phyloP scores from a whole-genome alignment of 2,888 invertebrate genomes.

The Hirudinaria manillensis region DNA sequence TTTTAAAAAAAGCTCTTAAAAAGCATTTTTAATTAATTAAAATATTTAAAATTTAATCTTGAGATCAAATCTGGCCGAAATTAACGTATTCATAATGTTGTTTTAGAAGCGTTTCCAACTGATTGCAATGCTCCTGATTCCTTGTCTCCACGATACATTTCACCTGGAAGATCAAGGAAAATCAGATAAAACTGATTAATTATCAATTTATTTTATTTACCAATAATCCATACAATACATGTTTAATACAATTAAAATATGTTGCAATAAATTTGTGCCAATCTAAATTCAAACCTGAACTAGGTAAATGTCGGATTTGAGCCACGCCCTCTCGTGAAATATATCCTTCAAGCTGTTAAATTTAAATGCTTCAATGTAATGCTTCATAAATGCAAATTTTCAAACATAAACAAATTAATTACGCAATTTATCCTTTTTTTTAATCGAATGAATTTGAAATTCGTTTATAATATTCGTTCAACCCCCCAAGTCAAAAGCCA shows the following conservation, averaged over 20 bases:
- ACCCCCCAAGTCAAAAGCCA: neutral
- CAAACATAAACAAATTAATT: neutral
- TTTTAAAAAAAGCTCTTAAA: too few species aligned
- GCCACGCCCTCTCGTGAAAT: conserved; percentile 90
- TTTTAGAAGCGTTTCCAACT: conserved; percentile 55
- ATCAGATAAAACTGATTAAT: neutral
- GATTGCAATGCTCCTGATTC: conserved; percentile 69
- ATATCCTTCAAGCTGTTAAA: conserved; percentile 74
- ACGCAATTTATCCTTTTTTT: neutral
- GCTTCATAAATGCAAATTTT: conserved; percentile 24
- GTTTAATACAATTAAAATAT: neutral
- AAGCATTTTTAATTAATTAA: too few species aligned
- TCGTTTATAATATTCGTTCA: neutral
- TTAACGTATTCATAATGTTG: conserved; percentile 44
- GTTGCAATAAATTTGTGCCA: neutral
- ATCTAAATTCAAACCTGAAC: conserved; percentile 45
- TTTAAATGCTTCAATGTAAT: conserved; percentile 22
- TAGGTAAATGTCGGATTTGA: conserved; percentile 76
- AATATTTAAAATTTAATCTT: too few species aligned
- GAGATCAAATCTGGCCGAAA: conserved; percentile 35
- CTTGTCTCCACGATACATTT: conserved; percentile 84
- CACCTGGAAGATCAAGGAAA: conserved; percentile 60
- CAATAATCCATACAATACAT: conserved; percentile 7
- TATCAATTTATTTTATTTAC: neutral
- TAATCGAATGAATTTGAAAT: neutral